Evolutionary conservation across 2,113 vertebrate genomes (phyloP).

Genomic region (Leiothrix lutea): DNA sequence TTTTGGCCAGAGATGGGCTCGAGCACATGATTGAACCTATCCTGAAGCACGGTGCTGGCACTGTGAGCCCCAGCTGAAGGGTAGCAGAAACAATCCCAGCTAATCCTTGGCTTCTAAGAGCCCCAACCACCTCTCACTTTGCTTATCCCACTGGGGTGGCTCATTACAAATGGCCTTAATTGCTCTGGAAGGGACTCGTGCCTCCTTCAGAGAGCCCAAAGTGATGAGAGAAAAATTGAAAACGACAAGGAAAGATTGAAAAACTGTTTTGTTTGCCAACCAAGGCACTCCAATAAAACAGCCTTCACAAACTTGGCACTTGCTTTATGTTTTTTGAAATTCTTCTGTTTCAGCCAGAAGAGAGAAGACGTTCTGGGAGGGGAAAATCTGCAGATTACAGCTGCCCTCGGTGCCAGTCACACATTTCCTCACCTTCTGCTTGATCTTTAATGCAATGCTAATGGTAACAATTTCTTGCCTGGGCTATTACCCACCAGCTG

Average conservation of each 20-base stretch:
- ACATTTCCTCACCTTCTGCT: not conserved
- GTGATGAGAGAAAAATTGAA: not conserved
- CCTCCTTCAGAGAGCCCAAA: not conserved
- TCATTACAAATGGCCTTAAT: not conserved
- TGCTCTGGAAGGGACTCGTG: not conserved
- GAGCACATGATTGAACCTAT: not conserved
- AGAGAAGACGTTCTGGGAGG: not conserved
- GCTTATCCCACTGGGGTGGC: not conserved
- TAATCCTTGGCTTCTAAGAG: not conserved
- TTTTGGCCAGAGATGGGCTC: not conserved
- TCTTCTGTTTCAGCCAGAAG: not conserved
- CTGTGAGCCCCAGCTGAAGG: not conserved
- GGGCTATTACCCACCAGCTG: slow-evolving; percentile 4
- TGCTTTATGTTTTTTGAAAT: not conserved
- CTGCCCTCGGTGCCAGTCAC: not conserved
- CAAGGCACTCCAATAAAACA: not conserved
- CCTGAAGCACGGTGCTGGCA: not conserved
- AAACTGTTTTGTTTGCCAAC: not conserved
- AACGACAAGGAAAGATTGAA: not conserved
- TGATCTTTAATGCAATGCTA: not conserved
- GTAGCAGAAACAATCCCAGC: not conserved
- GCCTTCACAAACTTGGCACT: not conserved
- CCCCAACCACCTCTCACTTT: not conserved
- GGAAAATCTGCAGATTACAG: not conserved
- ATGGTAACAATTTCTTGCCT: not conserved